Conservation (phyloP, 2,113 vertebrate genomes). For the Bubalus kerabau region DNA sequence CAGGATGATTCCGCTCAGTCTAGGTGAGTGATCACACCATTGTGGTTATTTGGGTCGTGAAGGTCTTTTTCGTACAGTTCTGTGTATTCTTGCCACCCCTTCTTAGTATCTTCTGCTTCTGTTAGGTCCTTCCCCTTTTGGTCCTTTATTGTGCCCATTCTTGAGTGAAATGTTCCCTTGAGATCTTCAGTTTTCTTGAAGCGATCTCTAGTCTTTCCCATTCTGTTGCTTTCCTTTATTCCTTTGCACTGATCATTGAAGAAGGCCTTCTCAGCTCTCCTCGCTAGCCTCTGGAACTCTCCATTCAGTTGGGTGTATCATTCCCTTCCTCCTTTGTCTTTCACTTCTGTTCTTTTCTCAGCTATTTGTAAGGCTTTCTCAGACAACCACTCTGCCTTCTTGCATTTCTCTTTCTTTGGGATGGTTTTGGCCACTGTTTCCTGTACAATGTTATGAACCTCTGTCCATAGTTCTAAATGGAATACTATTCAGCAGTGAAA, state of each 20-base stretch:
- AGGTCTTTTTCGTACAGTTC: not conserved
- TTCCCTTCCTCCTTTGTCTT: not conserved
- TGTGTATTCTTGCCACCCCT: not conserved
- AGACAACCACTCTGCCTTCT: not conserved
- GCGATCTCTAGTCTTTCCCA: not conserved
- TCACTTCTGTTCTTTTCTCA: not conserved
- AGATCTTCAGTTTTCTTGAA: not conserved
- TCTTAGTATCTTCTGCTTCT: not conserved
- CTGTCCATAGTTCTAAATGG: not conserved
- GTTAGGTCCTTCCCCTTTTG: not conserved
- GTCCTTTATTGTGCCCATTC: not conserved
- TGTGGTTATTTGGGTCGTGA: not conserved
- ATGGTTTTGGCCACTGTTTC: not conserved
- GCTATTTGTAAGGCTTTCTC: not conserved
- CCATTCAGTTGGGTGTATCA: not conserved
- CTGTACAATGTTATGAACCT: not conserved
- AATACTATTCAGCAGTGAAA: fast-evolving
- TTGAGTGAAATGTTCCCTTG: not conserved
- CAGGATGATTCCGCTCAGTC: not conserved
- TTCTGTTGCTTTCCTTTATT: not conserved
- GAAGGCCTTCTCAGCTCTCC: not conserved
- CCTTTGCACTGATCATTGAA: not conserved
- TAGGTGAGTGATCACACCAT: not conserved
- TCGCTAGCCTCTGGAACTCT: not conserved
- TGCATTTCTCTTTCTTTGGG: not conserved